Evolutionary conservation across 2,888 invertebrate species (phyloP).

Genomic region (Monoplex corrugatus): DNA sequence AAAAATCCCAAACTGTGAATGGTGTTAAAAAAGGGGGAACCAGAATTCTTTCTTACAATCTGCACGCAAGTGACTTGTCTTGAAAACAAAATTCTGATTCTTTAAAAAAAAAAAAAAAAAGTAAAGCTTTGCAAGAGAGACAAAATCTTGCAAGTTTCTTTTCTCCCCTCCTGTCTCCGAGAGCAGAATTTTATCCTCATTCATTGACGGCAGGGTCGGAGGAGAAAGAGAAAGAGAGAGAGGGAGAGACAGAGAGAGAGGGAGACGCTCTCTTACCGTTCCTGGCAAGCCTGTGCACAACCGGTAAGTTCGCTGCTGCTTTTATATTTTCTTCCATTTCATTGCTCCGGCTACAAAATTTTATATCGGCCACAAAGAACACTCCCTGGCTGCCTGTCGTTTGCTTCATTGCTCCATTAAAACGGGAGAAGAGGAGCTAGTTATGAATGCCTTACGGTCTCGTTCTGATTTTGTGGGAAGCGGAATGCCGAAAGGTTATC

Average conservation of each 20-base stretch:
- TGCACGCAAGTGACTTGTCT: background rate
- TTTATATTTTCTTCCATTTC: slow-evolving; percentile 50
- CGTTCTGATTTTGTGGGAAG: slow-evolving; percentile 25
- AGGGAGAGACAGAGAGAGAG: too few relatives aligned
- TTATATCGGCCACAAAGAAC: slow-evolving; percentile 46
- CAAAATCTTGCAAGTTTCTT: too few relatives aligned
- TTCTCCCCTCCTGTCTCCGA: too few relatives aligned
- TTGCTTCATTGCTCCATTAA: slow-evolving; percentile 40
- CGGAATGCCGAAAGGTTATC: background rate
- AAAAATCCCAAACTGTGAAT: background rate
- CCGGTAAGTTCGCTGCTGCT: slow-evolving; percentile 45
- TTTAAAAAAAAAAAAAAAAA: too few relatives aligned
- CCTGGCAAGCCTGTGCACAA: background rate
- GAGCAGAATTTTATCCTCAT: too few relatives aligned
- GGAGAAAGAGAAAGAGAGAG: too few relatives aligned
- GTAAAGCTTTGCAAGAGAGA: too few relatives aligned
- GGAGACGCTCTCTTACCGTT: background rate
- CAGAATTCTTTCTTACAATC: too few relatives aligned
- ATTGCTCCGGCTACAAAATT: slow-evolving; percentile 50
- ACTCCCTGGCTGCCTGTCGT: slow-evolving; percentile 18
- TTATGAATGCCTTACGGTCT: slow-evolving; percentile 43
- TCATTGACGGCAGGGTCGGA: too few relatives aligned
- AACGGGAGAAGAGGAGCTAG: slow-evolving; percentile 18
- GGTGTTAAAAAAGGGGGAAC: too few relatives aligned
- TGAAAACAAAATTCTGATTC: too few relatives aligned